Evolutionary conservation across 2,888 invertebrate genomes (phyloP).

Genomic region (Lasioglossum villosulum): DNA sequence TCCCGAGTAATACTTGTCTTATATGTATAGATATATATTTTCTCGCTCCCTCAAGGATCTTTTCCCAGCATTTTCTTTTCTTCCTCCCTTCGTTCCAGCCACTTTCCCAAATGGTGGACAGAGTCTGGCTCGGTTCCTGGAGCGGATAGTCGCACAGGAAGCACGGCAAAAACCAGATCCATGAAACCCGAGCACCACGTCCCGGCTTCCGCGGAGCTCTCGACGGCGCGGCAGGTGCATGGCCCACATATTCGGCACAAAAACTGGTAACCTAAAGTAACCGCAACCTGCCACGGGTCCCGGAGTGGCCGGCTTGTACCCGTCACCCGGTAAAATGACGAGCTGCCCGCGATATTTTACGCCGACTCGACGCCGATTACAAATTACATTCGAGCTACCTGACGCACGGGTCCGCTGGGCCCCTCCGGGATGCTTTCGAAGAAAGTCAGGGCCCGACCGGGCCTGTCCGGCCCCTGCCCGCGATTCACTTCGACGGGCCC

Average conservation of each 20-base stretch:
- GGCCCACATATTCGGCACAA: slow-evolving; percentile 75
- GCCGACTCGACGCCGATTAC: slow-evolving; percentile 41
- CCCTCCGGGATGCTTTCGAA: neutral
- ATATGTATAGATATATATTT: no score
- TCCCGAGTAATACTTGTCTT: no score
- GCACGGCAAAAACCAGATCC: slow-evolving; percentile 69
- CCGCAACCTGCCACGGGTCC: slow-evolving; percentile 53
- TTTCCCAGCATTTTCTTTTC: neutral
- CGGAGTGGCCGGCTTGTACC: slow-evolving; percentile 41
- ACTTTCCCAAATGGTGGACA: neutral
- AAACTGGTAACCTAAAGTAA: slow-evolving; percentile 75
- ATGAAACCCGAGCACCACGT: slow-evolving; percentile 63
- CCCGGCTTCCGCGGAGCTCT: slow-evolving; percentile 61
- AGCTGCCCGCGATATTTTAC: slow-evolving; percentile 43
- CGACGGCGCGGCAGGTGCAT: slow-evolving; percentile 73
- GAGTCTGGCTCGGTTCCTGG: neutral
- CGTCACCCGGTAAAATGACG: slow-evolving; percentile 49
- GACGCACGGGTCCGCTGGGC: neutral
- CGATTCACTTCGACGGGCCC: neutral
- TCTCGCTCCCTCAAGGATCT: neutral
- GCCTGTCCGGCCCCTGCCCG: neutral
- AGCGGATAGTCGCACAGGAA: slow-evolving; percentile 55
- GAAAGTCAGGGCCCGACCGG: neutral
- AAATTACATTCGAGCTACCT: slow-evolving; percentile 8
- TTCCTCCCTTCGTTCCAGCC: neutral